phyloP scores from a whole-genome alignment of 1,140 invertebrate genomes.

The Stegodyphus mimosarum region DNA sequence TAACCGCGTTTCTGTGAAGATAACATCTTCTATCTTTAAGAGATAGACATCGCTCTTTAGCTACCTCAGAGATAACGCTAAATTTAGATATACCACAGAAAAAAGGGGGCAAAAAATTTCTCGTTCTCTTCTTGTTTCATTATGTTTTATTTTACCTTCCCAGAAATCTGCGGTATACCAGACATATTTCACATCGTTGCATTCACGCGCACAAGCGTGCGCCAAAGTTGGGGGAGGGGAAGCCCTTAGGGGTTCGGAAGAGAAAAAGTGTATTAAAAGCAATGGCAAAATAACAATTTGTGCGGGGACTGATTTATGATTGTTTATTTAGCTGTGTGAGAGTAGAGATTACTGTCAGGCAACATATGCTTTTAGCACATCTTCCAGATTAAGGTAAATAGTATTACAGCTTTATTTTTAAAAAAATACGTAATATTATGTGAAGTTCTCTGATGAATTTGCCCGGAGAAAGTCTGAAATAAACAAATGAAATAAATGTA shows the following conservation, averaged over 20 bases:
- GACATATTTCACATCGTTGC: constrained; percentile 26
- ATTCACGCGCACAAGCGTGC: neutral
- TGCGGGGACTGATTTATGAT: constrained; percentile 22
- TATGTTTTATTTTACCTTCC: constrained; percentile 41
- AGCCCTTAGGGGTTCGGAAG: neutral
- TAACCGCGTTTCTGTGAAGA: constrained; percentile 37
- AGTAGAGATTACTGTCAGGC: constrained; percentile 1
- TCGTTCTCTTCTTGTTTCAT: constrained; percentile 1
- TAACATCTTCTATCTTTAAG: constrained; percentile 48
- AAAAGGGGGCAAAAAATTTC: constrained; percentile 2
- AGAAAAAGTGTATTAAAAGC: neutral
- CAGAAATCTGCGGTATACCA: constrained; percentile 13
- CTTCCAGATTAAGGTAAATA: neutral
- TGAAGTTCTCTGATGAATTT: too few relatives aligned
- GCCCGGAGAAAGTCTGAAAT: too few relatives aligned
- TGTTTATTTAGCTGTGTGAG: constrained; percentile 32
- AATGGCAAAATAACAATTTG: constrained; percentile 30
- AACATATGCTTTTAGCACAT: constrained; percentile 43
- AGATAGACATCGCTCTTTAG: constrained; percentile 53
- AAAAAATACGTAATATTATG: too few relatives aligned
- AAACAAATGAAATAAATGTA: too few relatives aligned
- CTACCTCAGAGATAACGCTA: constrained; percentile 47
- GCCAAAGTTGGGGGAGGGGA: neutral
- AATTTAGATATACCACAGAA: constrained; percentile 31
- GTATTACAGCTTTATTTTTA: too few relatives aligned